A percentile compares a stretch with the other conserved stretches of the same genome.
These are phyloP conservation scores for Caenorhabditis uteleia DNA, from an alignment of 2,888 invertebrate genomes.

Conservation along the genomic window DNA sequence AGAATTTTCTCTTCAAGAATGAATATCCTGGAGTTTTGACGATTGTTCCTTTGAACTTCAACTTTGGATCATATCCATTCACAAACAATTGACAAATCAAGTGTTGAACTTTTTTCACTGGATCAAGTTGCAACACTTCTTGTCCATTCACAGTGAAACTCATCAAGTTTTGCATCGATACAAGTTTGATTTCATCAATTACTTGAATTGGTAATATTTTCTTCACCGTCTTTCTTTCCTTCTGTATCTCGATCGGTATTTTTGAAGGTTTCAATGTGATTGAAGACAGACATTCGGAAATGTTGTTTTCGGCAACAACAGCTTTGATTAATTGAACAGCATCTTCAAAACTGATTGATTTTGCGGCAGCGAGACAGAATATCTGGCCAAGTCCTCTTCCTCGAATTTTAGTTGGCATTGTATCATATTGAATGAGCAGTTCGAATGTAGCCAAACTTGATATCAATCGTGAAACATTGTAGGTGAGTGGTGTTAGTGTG, in stretches of 20 bases:
- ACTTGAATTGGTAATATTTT: conserved; percentile 26
- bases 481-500: conserved; percentile 27
- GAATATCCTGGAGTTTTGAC: conserved; percentile 47
- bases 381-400: conserved; percentile 33
- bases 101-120: conserved; percentile 30
- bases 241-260: conserved; percentile 21
- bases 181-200: conserved; percentile 15
- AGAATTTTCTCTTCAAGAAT: conserved; percentile 46
- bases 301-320: conserved; percentile 24
- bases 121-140: conserved; percentile 22
- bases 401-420: conserved; percentile 21
- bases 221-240: conserved; percentile 12
- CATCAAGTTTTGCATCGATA: conserved; percentile 22
- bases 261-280: conserved; percentile 16
- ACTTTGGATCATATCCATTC: conserved; percentile 33
- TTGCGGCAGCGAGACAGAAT: conserved; percentile 29
- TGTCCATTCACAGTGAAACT: conserved; percentile 25
- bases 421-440: conserved; percentile 18
- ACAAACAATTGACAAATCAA: conserved; percentile 41
- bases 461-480: conserved; percentile 35
- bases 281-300: conserved; percentile 5
- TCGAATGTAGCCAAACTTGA: conserved; percentile 36
- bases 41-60: conserved; percentile 30
- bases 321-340: conserved; percentile 33
- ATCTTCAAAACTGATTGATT: conserved; percentile 29